These are phyloP conservation scores for Graphium colonna DNA, from an alignment of 2,888 invertebrate genomes.

Conservation along the genomic window DNA sequence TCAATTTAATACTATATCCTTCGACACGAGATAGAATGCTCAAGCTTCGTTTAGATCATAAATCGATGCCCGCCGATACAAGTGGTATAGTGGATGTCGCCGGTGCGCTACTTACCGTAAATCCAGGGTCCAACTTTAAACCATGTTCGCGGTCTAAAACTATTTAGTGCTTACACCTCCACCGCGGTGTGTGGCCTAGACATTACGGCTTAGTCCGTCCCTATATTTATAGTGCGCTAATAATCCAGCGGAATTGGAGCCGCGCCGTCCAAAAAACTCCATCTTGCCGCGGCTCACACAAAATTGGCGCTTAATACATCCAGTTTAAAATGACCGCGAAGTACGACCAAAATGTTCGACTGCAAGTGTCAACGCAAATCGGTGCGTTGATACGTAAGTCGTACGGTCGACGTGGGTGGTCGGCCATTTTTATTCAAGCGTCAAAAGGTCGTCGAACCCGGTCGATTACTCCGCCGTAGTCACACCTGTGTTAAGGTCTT, in stretches of 20 bases:
- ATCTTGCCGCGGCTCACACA: constrained; percentile 10
- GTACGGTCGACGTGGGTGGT: constrained; percentile 69
- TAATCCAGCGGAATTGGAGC: constrained; percentile 19
- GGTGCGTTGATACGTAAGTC: constrained; percentile 33
- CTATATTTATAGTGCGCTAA: constrained; percentile 29
- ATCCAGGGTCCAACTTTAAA: constrained; percentile 28
- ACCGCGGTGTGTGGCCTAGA: constrained; percentile 38
- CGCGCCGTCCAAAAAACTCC: constrained; percentile 12
- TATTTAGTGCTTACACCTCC: constrained; percentile 37
- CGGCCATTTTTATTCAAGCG: constrained; percentile 62
- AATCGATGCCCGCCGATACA: constrained; percentile 10
- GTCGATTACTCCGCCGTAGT: constrained; percentile 47
- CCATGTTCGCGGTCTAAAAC: constrained; percentile 36
- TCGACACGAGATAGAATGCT: too few species aligned
- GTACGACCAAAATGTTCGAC: constrained; percentile 1
- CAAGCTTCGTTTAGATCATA: too few species aligned
- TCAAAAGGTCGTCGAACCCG: constrained; percentile 68
- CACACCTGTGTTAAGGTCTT: constrained; percentile 51
- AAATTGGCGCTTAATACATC: constrained; percentile 15
- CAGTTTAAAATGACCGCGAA: constrained; percentile 13
- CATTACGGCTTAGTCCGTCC: constrained; percentile 22
- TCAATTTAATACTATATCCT: too few species aligned
- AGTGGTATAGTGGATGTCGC: constrained; percentile 14
- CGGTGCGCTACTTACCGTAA: constrained; percentile 24
- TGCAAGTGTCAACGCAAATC: constrained; percentile 32